phyloP scores from a whole-genome alignment of 92 coral and sea anemone species.

The Phymanthus crucifer region DNA sequence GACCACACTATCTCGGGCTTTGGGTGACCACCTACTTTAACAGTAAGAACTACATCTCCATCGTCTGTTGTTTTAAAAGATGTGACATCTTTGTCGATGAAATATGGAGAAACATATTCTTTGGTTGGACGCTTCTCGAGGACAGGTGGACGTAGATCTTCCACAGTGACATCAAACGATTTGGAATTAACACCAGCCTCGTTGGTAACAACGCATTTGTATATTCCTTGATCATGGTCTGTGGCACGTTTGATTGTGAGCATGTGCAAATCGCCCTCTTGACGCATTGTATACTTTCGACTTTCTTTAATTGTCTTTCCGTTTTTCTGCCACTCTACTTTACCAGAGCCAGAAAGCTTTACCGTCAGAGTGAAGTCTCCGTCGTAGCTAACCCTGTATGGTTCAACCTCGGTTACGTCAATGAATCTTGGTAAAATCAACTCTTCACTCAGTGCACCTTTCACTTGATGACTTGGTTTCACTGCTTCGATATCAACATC shows the following conservation, averaged over 20 bases:
- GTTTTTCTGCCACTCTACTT: slow-evolving; percentile 76
- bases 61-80: slow-evolving; percentile 63
- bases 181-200: slow-evolving; percentile 53
- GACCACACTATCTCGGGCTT: slow-evolving; percentile 72
- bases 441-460: slow-evolving; percentile 40
- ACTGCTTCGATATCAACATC: slow-evolving; percentile 61
- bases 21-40: slow-evolving; percentile 67
- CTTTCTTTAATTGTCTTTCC: slow-evolving; percentile 64
- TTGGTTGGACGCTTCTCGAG: slow-evolving; percentile 32
- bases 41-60: slow-evolving; percentile 65
- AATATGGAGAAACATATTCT: slow-evolving; percentile 60
- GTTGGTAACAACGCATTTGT: slow-evolving; percentile 78
- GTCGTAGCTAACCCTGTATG: slow-evolving; percentile 51
- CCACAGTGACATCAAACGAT: slow-evolving; percentile 54
- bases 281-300: slow-evolving; percentile 60
- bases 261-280: slow-evolving; percentile 71
- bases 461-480: slow-evolving; percentile 39
- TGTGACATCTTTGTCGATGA: slow-evolving; percentile 45
- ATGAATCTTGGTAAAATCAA: slow-evolving; percentile 63
- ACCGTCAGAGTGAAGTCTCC: slow-evolving; percentile 78
- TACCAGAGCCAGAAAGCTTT: slow-evolving; percentile 64
- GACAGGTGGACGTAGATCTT: slow-evolving; percentile 32
- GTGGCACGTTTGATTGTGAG: slow-evolving; percentile 67
- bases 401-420: slow-evolving; percentile 57
- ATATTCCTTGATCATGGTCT: slow-evolving; percentile 75